These are phyloP conservation scores for Geotrupes spiniger DNA, from an alignment of 2,888 invertebrate species.

Conservation along the genomic window DNA sequence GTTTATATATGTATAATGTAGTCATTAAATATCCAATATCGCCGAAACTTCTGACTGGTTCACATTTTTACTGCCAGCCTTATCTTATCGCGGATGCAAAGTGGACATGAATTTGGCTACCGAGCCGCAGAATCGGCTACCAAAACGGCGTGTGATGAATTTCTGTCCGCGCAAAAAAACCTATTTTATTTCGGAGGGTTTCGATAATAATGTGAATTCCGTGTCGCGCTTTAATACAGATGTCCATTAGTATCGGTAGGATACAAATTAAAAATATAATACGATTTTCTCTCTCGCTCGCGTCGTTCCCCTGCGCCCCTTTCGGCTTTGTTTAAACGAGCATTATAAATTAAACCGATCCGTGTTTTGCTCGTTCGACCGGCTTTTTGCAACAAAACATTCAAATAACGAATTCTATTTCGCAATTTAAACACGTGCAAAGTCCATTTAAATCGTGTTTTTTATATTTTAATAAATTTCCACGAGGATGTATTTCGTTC, in stretches of 20 bases:
- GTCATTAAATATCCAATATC: conserved; percentile 7
- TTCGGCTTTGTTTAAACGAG: too few relatives aligned
- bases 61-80: conserved; percentile 4
- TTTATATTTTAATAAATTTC: too few relatives aligned
- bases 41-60: neutral
- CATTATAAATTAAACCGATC: too few relatives aligned
- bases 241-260: neutral
- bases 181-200: neutral
- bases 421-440: too few relatives aligned
- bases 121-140: conserved; percentile 12
- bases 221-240: conserved; percentile 7
- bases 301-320: too few relatives aligned
- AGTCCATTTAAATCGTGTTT: too few relatives aligned
- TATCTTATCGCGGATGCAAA: conserved; percentile 45
- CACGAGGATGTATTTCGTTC: too few relatives aligned
- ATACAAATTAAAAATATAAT: conserved; percentile 4
- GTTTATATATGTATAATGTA: neutral
- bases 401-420: too few relatives aligned
- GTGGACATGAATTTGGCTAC: conserved; percentile 40
- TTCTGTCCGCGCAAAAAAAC: neutral
- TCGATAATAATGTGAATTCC: conserved; percentile 7
- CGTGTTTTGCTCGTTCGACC: too few relatives aligned
- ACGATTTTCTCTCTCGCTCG: too few relatives aligned
- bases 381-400: too few relatives aligned
- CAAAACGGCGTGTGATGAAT: conserved; percentile 33